A percentile compares a stretch with the other conserved stretches of the same genome.
Conservation (phyloP, 1,140 invertebrate genomes). For the Drosophila pseudoananassae region DNA sequence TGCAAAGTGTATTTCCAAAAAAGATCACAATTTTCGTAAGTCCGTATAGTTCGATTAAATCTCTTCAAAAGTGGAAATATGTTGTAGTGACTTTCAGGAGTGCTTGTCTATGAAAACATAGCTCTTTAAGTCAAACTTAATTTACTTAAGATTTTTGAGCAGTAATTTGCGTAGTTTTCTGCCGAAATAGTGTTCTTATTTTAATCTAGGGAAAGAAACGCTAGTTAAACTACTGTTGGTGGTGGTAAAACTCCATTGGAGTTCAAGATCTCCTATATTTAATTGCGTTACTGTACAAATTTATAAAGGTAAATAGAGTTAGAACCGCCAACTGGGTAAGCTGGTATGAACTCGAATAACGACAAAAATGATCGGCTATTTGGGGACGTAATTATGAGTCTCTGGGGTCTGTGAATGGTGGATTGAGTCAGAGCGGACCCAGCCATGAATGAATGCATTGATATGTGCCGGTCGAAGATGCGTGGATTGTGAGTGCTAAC, state of each 20-base stretch:
- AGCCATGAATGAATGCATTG: conserved; percentile 3
- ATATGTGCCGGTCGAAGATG: conserved; percentile 25
- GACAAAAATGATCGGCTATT: neutral
- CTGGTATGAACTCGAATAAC: conserved; percentile 2
- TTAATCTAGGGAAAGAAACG: conserved; percentile 3
- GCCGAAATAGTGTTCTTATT: neutral
- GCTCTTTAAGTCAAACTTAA: conserved; percentile 18
- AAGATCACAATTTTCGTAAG: no score
- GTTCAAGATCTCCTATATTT: neutral
- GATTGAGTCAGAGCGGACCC: neutral
- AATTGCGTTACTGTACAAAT: neutral
- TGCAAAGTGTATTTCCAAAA: no score
- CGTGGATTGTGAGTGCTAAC: conserved; percentile 10
- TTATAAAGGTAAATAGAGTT: conserved; percentile 19
- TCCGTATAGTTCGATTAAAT: neutral
- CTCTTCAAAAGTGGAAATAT: neutral
- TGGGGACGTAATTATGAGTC: neutral
- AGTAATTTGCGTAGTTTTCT: neutral
- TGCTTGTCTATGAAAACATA: conserved; percentile 19
- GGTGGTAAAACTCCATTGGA: neutral
- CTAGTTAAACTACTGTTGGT: conserved; percentile 1
- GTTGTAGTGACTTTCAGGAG: neutral
- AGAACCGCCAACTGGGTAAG: conserved; percentile 45
- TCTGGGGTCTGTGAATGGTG: neutral
- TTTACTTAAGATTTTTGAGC: neutral